Evolutionary conservation across 2,888 invertebrate genomes (phyloP).

Genomic region (Aleiodes testaceus): DNA sequence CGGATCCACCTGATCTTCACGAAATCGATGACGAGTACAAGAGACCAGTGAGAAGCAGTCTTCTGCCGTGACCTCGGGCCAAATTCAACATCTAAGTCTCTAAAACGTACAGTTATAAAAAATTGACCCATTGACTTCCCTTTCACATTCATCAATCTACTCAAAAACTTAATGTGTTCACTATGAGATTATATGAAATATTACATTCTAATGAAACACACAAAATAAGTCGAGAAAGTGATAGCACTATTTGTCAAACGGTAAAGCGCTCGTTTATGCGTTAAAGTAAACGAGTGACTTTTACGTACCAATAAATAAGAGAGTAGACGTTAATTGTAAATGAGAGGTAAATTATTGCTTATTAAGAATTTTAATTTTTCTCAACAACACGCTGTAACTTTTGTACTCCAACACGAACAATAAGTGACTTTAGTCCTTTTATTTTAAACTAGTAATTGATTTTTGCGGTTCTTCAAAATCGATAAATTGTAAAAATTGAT

Average conservation of each 20-base stretch:
- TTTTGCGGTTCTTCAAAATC: too few species aligned
- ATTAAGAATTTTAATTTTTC: neutral
- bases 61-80: constrained; percentile 64
- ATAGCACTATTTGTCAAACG: neutral
- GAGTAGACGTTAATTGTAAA: constrained; percentile 12
- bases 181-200: constrained; percentile 2
- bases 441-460: too few species aligned
- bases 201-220: constrained; percentile 5
- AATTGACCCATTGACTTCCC: neutral
- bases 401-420: too few species aligned
- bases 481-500: too few species aligned
- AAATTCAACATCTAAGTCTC: constrained; percentile 53
- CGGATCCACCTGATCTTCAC: constrained; percentile 80
- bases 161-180: constrained; percentile 24
- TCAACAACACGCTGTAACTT: too few species aligned
- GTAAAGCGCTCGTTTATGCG: constrained; percentile 48
- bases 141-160: neutral
- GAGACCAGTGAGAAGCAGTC: constrained; percentile 74
- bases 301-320: constrained; percentile 35
- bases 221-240: too few species aligned
- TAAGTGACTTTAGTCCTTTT: too few species aligned
- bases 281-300: constrained; percentile 46
- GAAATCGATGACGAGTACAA: constrained; percentile 83
- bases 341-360: neutral
- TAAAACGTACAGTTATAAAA: neutral